Conservation (phyloP, 1,140 invertebrate species). For the Berghia stephanieae region DNA sequence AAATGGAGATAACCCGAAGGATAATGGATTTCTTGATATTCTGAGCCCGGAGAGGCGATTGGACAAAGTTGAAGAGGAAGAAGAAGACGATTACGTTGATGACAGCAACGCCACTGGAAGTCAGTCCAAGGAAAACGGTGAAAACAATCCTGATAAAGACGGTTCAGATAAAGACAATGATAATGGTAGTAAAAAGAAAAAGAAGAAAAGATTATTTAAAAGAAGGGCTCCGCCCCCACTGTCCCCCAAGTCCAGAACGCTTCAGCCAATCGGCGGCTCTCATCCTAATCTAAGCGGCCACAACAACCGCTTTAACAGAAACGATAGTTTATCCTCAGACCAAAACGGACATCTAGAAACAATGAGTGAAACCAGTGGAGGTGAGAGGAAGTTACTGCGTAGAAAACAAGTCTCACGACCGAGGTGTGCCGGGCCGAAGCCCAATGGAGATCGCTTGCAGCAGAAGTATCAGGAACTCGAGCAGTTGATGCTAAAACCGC, state of each 20-base stretch:
- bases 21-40: too few species aligned
- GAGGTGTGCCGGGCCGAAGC: slow-evolving; percentile 8
- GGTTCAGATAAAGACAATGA: neutral
- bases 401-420: slow-evolving; percentile 8
- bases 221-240: neutral
- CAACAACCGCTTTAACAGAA: too few species aligned
- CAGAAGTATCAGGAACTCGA: slow-evolving; percentile 31
- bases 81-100: neutral
- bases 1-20: too few species aligned
- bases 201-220: neutral
- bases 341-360: neutral
- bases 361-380: slow-evolving; percentile 15
- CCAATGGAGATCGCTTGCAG: slow-evolving; percentile 17
- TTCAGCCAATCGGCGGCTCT: slow-evolving; percentile 14
- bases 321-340: too few species aligned
- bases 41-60: neutral
- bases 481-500: slow-evolving; percentile 17
- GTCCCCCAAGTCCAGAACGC: neutral
- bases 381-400: neutral
- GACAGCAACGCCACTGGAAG: slow-evolving; percentile 9
- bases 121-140: neutral
- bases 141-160: neutral
- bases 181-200: neutral
- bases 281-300: neutral
- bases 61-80: slow-evolving; percentile 5